A percentile compares a stretch with the other conserved stretches of the same genome.
Conservation (phyloP, 2,888 invertebrate species). For the Sepioteuthis lessoniana region DNA sequence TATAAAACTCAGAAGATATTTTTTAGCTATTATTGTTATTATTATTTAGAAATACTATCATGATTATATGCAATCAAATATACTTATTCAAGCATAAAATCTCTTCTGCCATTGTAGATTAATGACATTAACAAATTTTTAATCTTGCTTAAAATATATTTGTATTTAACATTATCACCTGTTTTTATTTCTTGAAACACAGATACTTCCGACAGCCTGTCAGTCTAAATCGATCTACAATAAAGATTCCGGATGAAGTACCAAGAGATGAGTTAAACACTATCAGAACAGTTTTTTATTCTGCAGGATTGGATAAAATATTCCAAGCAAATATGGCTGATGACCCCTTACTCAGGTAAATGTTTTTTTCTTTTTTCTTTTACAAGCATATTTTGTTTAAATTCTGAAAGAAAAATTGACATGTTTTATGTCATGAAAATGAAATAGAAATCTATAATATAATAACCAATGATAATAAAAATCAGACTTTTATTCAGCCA, state of each 20-base stretch:
- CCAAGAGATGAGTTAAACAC: slow-evolving; percentile 71
- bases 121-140: too few relatives aligned
- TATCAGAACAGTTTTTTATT: slow-evolving; percentile 72
- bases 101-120: too few relatives aligned
- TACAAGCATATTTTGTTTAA: slow-evolving; percentile 24
- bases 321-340: slow-evolving; percentile 70
- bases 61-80: too few relatives aligned
- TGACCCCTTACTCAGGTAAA: slow-evolving; percentile 72
- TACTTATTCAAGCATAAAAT: too few relatives aligned
- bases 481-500: too few relatives aligned
- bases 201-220: slow-evolving; percentile 75
- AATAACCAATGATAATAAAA: too few relatives aligned
- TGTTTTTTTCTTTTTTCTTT: not conserved
- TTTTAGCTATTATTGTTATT: too few relatives aligned
- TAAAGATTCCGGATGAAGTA: slow-evolving; percentile 76
- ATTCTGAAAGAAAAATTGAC: not conserved
- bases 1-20: too few relatives aligned
- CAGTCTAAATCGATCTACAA: slow-evolving; percentile 70
- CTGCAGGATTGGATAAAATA: slow-evolving; percentile 71
- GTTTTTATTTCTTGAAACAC: not conserved
- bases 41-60: too few relatives aligned
- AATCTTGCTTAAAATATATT: not conserved
- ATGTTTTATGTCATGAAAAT: too few relatives aligned
- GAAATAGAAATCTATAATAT: too few relatives aligned
- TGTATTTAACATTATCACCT: not conserved